Evolutionary conservation across 1,140 invertebrate species (phyloP).

Genomic region (Pinna nobilis): DNA sequence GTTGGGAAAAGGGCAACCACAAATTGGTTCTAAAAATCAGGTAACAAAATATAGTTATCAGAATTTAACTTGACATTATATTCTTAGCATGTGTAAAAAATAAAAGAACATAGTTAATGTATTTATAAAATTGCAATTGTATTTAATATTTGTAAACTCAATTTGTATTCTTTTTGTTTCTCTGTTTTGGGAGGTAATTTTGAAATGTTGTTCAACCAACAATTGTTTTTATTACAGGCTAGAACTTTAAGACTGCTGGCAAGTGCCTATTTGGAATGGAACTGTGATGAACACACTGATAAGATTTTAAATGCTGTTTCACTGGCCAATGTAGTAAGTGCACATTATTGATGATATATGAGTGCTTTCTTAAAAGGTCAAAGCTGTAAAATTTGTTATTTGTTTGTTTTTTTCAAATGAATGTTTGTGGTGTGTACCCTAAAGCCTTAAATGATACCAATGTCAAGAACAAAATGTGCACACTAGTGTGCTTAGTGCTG

Average conservation of each 20-base stretch:
- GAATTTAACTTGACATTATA: background rate
- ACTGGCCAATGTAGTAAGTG: constrained; percentile 63
- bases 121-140: no score
- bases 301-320: constrained; percentile 67
- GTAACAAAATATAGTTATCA: constrained; percentile 32
- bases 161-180: no score
- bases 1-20: constrained; percentile 53
- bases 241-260: constrained; percentile 64
- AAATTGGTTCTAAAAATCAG: constrained; percentile 54
- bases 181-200: no score
- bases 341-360: background rate
- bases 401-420: background rate
- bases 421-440: background rate
- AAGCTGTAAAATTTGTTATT: background rate
- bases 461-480: background rate
- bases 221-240: constrained; percentile 47
- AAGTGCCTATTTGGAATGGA: constrained; percentile 62
- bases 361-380: no score
- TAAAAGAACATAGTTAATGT: no score
- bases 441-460: background rate
- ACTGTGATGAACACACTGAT: constrained; percentile 50
- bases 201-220: background rate
- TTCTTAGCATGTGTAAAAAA: no score
- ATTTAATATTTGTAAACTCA: no score
- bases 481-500: background rate